Conservation (phyloP, 2,888 invertebrate genomes). For the Caenorhabditis sp. region DNA sequence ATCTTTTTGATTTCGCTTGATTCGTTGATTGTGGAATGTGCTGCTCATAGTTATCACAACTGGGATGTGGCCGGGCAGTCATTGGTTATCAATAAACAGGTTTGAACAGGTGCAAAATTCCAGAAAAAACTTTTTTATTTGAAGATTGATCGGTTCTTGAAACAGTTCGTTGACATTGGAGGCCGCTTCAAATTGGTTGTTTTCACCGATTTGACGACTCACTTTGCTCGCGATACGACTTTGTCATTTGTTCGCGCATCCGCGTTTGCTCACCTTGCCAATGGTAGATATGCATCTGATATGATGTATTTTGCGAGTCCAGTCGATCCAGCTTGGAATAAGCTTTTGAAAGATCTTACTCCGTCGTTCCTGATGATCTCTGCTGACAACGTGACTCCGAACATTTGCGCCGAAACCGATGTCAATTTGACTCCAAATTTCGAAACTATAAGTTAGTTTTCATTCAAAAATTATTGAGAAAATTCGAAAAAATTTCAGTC, state of each 20-base stretch:
- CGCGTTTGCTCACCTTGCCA: constrained; percentile 54
- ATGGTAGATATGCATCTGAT: constrained; percentile 41
- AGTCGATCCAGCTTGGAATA: constrained; percentile 60
- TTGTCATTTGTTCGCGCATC: constrained; percentile 60
- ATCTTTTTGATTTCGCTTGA: constrained; percentile 68
- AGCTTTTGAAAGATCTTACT: constrained; percentile 62
- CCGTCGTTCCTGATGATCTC: constrained; percentile 69
- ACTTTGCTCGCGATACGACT: constrained; percentile 61
- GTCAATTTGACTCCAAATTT: constrained; percentile 59
- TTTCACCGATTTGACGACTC: constrained; percentile 62
- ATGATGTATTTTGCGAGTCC: constrained; percentile 61
- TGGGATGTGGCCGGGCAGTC: constrained; percentile 69
- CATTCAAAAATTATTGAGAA: background rate
- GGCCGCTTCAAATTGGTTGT: constrained; percentile 67
- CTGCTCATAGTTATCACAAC: constrained; percentile 68
- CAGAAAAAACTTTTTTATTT: background rate
- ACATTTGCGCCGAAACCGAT: constrained; percentile 52
- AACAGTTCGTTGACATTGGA: constrained; percentile 59
- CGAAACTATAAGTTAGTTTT: constrained; percentile 54
- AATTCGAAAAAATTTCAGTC: constrained; percentile 27
- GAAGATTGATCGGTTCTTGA: constrained; percentile 63
- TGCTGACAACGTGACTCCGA: constrained; percentile 58
- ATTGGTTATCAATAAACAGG: constrained; percentile 62
- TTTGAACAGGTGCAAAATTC: no score
- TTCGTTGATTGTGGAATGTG: constrained; percentile 63